Conservation (phyloP, 2,797 vertebrate species). For the Mastacembelus armatus region DNA sequence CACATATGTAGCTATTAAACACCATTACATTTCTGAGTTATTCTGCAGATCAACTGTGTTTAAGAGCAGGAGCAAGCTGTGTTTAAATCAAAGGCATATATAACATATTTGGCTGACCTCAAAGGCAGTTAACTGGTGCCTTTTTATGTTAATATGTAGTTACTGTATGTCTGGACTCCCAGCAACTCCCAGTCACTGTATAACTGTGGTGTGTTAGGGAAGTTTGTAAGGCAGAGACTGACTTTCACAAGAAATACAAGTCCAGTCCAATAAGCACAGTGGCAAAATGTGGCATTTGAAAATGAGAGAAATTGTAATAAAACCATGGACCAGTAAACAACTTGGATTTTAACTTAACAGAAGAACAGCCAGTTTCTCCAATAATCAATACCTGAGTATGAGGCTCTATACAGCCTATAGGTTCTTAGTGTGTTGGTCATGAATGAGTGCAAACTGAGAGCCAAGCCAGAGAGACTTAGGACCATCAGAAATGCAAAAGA, state of each 20-base stretch:
- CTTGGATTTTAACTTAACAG: neutral
- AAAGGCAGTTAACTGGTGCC: constrained; percentile 31
- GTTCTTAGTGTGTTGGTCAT: constrained; percentile 2
- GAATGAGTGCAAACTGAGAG: constrained; percentile 2
- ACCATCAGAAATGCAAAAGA: constrained; percentile 2
- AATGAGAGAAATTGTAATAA: neutral
- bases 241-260: neutral
- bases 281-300: neutral
- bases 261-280: neutral
- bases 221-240: constrained; percentile 14
- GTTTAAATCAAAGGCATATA: constrained; percentile 9
- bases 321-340: neutral
- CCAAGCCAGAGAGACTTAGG: neutral
- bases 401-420: neutral
- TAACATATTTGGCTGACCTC: constrained; percentile 5
- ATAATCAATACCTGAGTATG: neutral
- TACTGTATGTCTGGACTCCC: constrained; percentile 50
- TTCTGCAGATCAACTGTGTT: no score
- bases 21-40: no score
- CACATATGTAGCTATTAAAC: no score
- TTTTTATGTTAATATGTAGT: constrained; percentile 50
- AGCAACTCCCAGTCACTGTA: constrained; percentile 71
- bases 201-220: constrained; percentile 27
- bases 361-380: neutral
- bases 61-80: no score